phyloP scores from a whole-genome alignment of 2,888 invertebrate species.

The Allacma fusca region DNA sequence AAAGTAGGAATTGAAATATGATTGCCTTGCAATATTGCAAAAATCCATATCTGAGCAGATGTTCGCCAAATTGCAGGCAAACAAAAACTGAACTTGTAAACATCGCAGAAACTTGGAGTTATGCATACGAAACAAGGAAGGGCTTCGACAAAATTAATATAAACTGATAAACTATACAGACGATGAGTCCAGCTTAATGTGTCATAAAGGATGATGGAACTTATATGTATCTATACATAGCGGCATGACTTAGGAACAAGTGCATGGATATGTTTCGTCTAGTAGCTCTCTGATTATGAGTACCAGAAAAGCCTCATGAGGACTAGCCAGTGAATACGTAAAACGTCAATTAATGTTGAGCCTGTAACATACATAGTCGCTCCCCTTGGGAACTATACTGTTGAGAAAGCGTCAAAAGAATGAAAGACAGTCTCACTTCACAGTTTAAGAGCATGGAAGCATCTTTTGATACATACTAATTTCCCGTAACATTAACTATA shows the following conservation, averaged over 20 bases:
- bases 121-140: not conserved
- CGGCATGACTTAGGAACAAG: not conserved
- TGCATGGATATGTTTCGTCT: too few relatives aligned
- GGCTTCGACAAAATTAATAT: not conserved
- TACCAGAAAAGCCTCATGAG: too few relatives aligned
- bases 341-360: not conserved
- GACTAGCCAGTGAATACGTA: not conserved
- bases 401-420: constrained; percentile 12
- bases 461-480: constrained; percentile 11
- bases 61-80: not conserved
- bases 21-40: not conserved
- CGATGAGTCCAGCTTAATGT: not conserved
- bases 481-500: constrained; percentile 22
- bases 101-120: too few relatives aligned
- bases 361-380: not conserved
- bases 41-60: not conserved
- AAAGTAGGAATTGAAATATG: not conserved
- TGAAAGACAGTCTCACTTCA: not conserved
- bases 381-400: not conserved
- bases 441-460: not conserved
- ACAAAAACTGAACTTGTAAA: not conserved
- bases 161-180: not conserved
- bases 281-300: too few relatives aligned
- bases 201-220: not conserved
- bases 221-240: not conserved